Evolutionary conservation across 2,797 vertebrate genomes (phyloP), one percentile per base, ranked within the genome.

Genomic region (Chloroceryle inda): DNA sequence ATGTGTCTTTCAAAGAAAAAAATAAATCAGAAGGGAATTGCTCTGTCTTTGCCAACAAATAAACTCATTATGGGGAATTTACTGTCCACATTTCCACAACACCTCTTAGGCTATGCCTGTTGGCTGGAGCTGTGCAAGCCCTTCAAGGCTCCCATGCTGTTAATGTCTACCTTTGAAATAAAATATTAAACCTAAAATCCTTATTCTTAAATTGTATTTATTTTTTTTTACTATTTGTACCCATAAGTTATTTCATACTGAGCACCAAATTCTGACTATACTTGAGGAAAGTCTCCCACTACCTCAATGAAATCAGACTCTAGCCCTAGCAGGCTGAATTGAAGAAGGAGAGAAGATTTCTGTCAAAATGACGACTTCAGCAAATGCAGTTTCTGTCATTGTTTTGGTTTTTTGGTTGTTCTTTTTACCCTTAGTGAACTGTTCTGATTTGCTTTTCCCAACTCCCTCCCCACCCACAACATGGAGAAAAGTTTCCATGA

Each of bases 11-110:
- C 85, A 86, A 72, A 90, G 67, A 3, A 63, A 82, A 82, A 95
- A 91, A 85, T 88, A 94, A 97, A 89, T 94, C 80, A 94, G 59
- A 67, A 82, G 52, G 85, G 59, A 96, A 68, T 86, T 86, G 44
- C 53, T 45, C 31, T 96, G 45, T 45, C 47, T 84, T 77, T 94
- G 85, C 92, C 89, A 94, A 61, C 29, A 86, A 86, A 92, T 82
- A 93, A 95, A 87, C 49, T 95, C 3, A 58, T 89, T 82, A 35
- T 33, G 61, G 29, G 63, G 93, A 94, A 84, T 90, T 93, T 69
- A 67, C 52, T 75, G 40, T 88, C 73, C 77, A 9, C 2, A 2
- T 82, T 90, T 76, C 55, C 77, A 79, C 16, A 31, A 47, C 24
- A 42, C 59, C 55, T 91, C 66, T 80, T 50, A 6, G 66, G 56